Conservation (phyloP, 2,797 vertebrate genomes). For the Dermochelys coriacea region DNA sequence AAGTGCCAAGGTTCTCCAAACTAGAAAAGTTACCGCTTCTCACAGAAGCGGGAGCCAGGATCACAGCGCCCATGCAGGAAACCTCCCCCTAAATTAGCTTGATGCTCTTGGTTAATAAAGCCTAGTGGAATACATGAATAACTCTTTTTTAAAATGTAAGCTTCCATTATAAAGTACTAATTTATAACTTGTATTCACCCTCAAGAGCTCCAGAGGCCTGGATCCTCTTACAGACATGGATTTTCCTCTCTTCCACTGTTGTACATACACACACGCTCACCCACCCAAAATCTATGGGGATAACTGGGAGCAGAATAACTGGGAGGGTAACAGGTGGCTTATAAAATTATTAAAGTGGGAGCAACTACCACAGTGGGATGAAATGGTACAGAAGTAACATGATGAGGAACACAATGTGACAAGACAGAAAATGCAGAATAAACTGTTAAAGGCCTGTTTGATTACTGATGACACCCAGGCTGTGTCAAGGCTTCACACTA, state of each 20-base stretch:
- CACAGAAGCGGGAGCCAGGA: conserved; percentile 78
- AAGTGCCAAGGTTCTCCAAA: rapidly evolving
- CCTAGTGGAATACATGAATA: conserved; percentile 31
- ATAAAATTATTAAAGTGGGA: not conserved
- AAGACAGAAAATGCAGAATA: not conserved
- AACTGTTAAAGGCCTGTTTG: not conserved
- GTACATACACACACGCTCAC: not conserved
- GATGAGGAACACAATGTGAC: not conserved
- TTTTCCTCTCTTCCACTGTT: conserved; percentile 6
- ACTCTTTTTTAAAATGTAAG: conserved; percentile 51
- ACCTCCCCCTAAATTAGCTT: not conserved
- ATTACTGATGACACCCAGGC: not conserved
- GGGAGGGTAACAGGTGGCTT: conserved; percentile 35
- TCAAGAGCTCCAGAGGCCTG: conserved; percentile 20
- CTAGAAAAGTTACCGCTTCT: conserved; percentile 31
- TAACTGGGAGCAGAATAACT: conserved; percentile 41
- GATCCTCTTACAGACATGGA: conserved; percentile 5
- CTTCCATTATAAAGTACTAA: conserved; percentile 53
- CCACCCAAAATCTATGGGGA: not conserved
- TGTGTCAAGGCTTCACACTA: not conserved
- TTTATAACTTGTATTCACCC: conserved; percentile 32
- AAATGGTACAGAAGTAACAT: not conserved
- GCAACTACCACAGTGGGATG: not conserved
- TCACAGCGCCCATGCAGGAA: conserved; percentile 49
- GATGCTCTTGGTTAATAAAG: conserved; percentile 4